Evolutionary conservation across 2,888 invertebrate genomes (phyloP), one percentile per base, ranked within the genome.

Genomic region (Nephrotoma guestfalica): DNA sequence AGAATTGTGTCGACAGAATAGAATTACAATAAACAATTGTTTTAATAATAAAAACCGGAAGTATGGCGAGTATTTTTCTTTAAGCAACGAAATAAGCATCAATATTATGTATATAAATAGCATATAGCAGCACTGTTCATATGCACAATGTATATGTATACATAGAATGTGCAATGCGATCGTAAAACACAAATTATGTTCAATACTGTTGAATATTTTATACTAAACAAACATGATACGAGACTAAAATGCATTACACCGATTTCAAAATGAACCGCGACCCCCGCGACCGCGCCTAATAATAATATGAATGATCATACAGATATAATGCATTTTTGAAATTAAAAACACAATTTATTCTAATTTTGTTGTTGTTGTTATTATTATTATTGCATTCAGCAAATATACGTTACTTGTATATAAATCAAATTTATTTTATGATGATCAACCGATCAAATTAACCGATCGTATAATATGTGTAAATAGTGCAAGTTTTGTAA

Each of bases 1-100:
- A 84, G 84, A 41, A 84, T 84, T 84, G 84, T 84, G 84, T 84
- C 84, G 84, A 84, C 84, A 84, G 84, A 84, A 84, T 84, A 41
- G 84, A 84, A 84, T 84, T 84, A 84, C 84, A 84, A 84, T 84
- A 84, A 84, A 84, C 84, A 84, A 84, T 84, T 84, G 84, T 84
- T 84, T 41, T 84, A 41, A 84, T 84, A 71, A 71, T 71, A 71
- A 71, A 84, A 84, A 84, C 41, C 84, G 84, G 84, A 84, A 84
- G 84, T 42, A 84, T 84, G 84, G 84, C 84, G 84, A 84, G 84
- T 84, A 41, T 84, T 42, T 84, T 84, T 41, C 71, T 71, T 30
- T 30, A 71, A 18, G 71, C 6, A 71, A 71, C 71, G 71, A 71
- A 71, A 71, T 30, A 71, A 71, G 71, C 71, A 18, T 71, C 71